Base-by-base conservation (phyloP, 2,888 invertebrate species). In the Drosophila fungiperda region DNA sequence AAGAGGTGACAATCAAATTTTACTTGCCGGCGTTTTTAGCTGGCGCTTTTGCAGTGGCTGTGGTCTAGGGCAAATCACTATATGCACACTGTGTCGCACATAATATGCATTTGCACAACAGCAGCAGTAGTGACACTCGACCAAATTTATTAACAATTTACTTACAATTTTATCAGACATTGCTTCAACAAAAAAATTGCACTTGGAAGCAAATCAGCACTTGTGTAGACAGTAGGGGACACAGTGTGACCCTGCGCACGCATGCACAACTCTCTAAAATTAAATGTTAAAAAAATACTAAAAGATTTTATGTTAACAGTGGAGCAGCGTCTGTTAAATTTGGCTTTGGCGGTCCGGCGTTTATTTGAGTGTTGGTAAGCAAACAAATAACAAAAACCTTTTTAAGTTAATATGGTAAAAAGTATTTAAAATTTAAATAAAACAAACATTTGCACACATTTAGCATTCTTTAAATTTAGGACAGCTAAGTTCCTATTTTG, bases 101-200 rank as follows among this genome's bases (percentile, higher is more conserved):
- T 8, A 12, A 9, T 8, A 9, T 38, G 11, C 15, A 23, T 11
- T 20, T 33, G 1, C 8, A 11, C 0, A 8, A 3, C 9, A 9
- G 5, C 6, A 6, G 0, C 15, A 15, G 1, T 42, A 23, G 23
- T 23, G 38, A 1, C 17, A 3, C 3, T 45, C 23, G 17, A 12
- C 11, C 1, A 17, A 38, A 42, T 35, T 67, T 76, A 68, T 66
- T 32, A 67, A 65, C 48, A 69, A 76, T 74, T 73, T 83, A 85
- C 89, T 85, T 89, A 85, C 85, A 85, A 85, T 85, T 89, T 87
- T 83, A 71, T 89, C 89, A 66, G 84, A 60, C 86, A 77, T 87
- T 71, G 76, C 78, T 68, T 58, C 72, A 52, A 45, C 45, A 15
- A 45, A 79, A 76, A 78, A 68, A 65, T 63, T 66, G 33, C 60